phyloP scores from a whole-genome alignment of 2,797 vertebrate species.

The Anabacerthia variegaticeps region DNA sequence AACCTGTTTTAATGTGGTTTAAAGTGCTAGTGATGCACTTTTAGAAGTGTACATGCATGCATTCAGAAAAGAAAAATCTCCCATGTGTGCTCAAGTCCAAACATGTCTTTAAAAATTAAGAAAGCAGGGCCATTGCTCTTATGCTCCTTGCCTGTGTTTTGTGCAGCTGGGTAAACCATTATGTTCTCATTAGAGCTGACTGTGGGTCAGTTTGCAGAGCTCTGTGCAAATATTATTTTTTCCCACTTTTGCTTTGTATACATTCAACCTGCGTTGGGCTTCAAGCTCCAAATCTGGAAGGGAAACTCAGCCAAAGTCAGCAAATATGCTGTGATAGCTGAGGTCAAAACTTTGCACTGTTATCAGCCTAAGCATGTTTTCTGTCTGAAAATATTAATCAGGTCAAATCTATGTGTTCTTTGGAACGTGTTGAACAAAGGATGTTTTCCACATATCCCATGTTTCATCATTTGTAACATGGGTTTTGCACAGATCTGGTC shows the following conservation, averaged over 20 bases:
- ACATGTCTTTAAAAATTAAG: neutral
- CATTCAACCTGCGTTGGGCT: constrained; percentile 2
- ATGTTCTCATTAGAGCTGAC: neutral
- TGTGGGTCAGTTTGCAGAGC: constrained; percentile 27
- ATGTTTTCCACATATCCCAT: neutral
- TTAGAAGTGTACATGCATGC: neutral
- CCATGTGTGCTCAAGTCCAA: neutral
- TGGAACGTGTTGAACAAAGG: neutral
- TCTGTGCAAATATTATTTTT: constrained; percentile 58
- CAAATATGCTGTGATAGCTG: constrained; percentile 8
- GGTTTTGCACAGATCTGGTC: neutral
- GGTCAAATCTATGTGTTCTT: neutral
- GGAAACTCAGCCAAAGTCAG: constrained; percentile 36
- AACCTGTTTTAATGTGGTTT: neutral
- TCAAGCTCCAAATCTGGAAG: neutral
- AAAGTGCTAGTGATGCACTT: constrained; percentile 34
- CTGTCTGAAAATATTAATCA: neutral
- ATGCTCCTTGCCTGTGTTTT: neutral
- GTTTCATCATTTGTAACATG: neutral
- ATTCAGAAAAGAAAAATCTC: neutral
- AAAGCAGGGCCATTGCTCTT: neutral
- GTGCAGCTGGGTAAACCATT: constrained; percentile 51
- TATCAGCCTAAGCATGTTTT: neutral
- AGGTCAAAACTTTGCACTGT: neutral
- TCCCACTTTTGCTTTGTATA: constrained; percentile 28